Base-by-base conservation (phyloP, 1,140 invertebrate genomes). In the Hycleus phaleratus region DNA sequence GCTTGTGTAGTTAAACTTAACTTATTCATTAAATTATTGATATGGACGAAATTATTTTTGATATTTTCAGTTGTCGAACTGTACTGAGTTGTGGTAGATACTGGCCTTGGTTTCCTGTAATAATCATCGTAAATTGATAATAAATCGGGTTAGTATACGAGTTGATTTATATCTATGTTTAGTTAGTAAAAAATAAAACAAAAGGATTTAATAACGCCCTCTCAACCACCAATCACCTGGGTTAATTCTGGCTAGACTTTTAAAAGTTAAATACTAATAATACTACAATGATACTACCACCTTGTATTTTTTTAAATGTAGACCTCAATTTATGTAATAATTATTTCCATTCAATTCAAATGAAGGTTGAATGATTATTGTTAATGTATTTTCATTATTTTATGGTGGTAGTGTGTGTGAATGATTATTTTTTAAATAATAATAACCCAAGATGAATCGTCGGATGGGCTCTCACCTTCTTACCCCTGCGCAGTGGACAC, bases 401-500 rank as follows among this genome's bases (percentile, higher is more conserved):
- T 39, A 47, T 38, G 58, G 58, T 60, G 58, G 49, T 60, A 60
- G 53, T 54, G 46, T 44, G 32, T 51, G 42, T 32, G 42, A 9
- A 49, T 10, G 48, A 47, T 43, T 51, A 38, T 38, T 48, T 40
- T 32, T 38, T 48, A 58, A 32, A 32, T 32, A 32, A 32, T 32
- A 39, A 52, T 56, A 61, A 65, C 63, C 60, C 63, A 44, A 62
- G 60, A 65, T 65, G 64, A 56, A 64, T 56, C 58, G 65, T 60
- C 62, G 62, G 56, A 59, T 50, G 63, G 63, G 66, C 80, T 81
- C 80, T 81, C 80, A 81, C 81, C 81, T 83, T 75, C 65, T 90
- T 91, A 91, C 88, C 87, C 88, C 88, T 91, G 87, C 81, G 86
- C 82, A 68, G 87, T 86, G 69, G 87, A 88, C 69, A 90, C 87